A percentile compares a stretch with the other conserved stretches of the same genome.
Evolutionary conservation across 2,113 vertebrate species (phyloP).

Genomic region (Taurulus bubalis): DNA sequence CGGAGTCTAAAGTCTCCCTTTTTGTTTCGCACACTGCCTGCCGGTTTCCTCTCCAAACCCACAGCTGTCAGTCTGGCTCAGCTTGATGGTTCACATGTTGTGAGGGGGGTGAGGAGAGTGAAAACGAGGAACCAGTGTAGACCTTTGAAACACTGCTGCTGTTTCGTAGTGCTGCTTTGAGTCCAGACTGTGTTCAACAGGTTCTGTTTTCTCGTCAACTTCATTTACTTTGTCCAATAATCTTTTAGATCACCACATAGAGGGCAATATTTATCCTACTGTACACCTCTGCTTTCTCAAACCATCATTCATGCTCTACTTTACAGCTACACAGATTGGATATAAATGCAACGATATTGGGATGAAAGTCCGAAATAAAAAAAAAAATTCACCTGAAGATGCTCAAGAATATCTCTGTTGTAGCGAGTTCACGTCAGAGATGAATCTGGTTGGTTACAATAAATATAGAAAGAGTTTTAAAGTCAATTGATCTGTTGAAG

Average conservation of each 20-base stretch:
- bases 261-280: slow-evolving; percentile 41
- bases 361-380: slow-evolving; percentile 52
- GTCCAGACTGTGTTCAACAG: slow-evolving; percentile 9
- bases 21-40: slow-evolving; percentile 7
- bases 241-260: slow-evolving; percentile 38
- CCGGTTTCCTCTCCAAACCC: slow-evolving; percentile 3
- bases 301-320: slow-evolving; percentile 46
- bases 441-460: background rate
- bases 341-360: slow-evolving; percentile 52
- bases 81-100: background rate
- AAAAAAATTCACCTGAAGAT: slow-evolving; percentile 48
- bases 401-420: slow-evolving; percentile 21
- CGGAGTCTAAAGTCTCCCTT: slow-evolving; percentile 11
- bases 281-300: slow-evolving; percentile 34
- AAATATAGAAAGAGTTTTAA: background rate
- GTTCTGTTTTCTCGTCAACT: slow-evolving; percentile 15
- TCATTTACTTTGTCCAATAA: slow-evolving; percentile 25
- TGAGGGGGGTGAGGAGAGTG: slow-evolving; percentile 4
- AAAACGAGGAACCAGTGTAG: background rate
- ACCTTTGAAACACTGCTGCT: slow-evolving; percentile 21
- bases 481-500: slow-evolving; percentile 12
- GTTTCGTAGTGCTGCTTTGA: slow-evolving; percentile 29
- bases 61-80: background rate
- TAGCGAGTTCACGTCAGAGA: background rate
- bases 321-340: slow-evolving; percentile 43